phyloP scores from a whole-genome alignment of 2,113 vertebrate genomes.

The Climacteris rufus region DNA sequence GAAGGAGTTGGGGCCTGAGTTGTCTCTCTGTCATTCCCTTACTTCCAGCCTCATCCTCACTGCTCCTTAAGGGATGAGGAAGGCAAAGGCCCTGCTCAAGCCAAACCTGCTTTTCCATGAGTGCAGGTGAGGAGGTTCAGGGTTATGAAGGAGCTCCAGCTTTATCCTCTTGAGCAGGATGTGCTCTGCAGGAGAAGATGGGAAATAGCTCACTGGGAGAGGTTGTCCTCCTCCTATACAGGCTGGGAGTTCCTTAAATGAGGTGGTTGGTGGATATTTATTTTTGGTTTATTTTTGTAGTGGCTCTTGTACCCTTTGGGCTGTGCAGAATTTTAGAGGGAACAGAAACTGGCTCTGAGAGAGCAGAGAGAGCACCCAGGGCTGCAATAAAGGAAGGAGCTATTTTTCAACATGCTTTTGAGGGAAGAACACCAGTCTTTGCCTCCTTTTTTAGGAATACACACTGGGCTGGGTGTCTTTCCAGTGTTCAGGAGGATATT shows the following conservation, averaged over 20 bases:
- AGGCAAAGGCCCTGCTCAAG: fast-evolving
- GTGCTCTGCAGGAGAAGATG: background rate
- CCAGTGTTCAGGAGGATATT: background rate
- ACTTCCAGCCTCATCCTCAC: fast-evolving
- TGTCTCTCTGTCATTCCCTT: fast-evolving
- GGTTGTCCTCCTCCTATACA: fast-evolving
- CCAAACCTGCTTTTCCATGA: background rate
- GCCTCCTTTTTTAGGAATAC: background rate
- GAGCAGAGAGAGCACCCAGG: background rate
- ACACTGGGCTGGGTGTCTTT: background rate
- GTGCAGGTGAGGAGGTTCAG: background rate
- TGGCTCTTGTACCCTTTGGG: background rate
- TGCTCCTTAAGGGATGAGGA: fast-evolving
- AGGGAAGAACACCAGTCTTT: background rate
- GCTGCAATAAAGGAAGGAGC: background rate
- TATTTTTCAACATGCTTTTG: background rate
- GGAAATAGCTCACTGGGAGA: background rate
- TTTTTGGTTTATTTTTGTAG: background rate
- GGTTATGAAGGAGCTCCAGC: background rate
- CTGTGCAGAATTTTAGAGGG: background rate
- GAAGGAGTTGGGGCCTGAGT: background rate
- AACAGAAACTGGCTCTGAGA: background rate
- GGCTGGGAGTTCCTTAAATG: background rate
- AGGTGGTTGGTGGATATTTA: background rate
- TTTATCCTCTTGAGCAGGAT: background rate